Conservation (phyloP, 2,888 invertebrate species). For the Laspeyria flexula region DNA sequence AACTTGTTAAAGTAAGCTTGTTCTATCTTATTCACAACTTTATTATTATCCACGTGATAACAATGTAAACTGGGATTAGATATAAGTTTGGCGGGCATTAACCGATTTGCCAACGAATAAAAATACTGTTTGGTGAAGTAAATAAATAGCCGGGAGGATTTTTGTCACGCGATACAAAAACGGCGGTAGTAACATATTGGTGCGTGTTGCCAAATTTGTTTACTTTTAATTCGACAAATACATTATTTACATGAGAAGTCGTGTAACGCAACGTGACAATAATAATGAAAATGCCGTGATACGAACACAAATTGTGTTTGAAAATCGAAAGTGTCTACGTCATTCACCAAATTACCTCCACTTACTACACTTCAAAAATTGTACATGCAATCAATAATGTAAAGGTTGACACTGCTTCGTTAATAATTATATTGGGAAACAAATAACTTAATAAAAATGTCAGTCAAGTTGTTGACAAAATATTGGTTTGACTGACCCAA, state of each 20-base stretch:
- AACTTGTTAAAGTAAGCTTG: no score
- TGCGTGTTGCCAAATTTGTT: slow-evolving; percentile 49
- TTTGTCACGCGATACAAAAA: slow-evolving; percentile 34
- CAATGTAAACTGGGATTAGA: no score
- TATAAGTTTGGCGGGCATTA: no score
- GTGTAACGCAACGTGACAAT: slow-evolving; percentile 55
- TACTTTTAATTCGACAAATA: slow-evolving; percentile 53
- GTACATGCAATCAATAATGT: not conserved
- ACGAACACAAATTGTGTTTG: slow-evolving; percentile 48
- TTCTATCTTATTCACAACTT: no score
- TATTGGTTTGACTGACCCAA: no score
- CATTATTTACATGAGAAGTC: slow-evolving; percentile 51
- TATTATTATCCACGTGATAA: no score
- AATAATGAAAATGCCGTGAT: slow-evolving; percentile 54
- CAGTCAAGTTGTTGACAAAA: no score
- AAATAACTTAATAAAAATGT: no score
- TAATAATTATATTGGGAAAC: no score
- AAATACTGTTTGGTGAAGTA: slow-evolving; percentile 4
- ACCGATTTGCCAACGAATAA: no score
- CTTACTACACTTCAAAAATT: not conserved
- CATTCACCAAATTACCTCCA: slow-evolving; percentile 32
- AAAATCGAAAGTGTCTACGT: slow-evolving; percentile 57
- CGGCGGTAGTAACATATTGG: no score
- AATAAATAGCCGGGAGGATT: slow-evolving; percentile 25
- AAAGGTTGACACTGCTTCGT: no score